Base-by-base conservation (phyloP, 2,888 invertebrate genomes). In the Hydrotaea cyrtoneurina region DNA sequence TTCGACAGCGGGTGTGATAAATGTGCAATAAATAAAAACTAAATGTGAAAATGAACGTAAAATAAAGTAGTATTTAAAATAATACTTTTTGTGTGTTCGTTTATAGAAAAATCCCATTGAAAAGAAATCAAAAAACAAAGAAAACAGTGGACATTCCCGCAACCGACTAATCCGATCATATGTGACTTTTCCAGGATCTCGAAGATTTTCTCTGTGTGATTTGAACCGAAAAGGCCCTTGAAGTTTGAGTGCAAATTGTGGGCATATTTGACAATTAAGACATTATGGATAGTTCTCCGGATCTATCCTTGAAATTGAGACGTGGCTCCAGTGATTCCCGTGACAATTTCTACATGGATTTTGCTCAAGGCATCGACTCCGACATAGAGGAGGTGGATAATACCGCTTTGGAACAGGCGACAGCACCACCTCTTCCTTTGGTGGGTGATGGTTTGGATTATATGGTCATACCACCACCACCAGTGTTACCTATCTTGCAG, bases 341-440 rank as follows among this genome's bases (percentile, higher is more conserved):
- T 86, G 97, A 97, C 92, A 97, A 96, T 78, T 97, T 97, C 92
- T 97, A 97, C 90, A 96, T 97, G 97, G 97, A 97, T 93, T 96
- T 97, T 91, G 97, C 96, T 89, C 96, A 96, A 93, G 97, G 97
- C 83, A 97, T 97, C 91, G 97, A 97, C 93, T 97, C 97, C 21
- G 97, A 97, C 91, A 97, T 97, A 89, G 97, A 97, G 92, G 97
- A 97, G 92, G 96, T 96, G 90, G 94, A 94, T 78, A 95, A 96
- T 64, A 95, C 95, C 78, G 94, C 95, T 71, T 94, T 94, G 88
- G 93, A 93, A 92, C 86, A 87, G 46, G 86, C 87, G 43, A 87
- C 88, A n/a, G 87, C 87, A 23, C 86, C 86, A 7, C 86, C 87
- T 7, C 76, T 87, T 43, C 87, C 86, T 0, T 85, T 86, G 64